Evolutionary conservation across 2,888 invertebrate genomes (phyloP).

Genomic region (Sabatieria punctata): DNA sequence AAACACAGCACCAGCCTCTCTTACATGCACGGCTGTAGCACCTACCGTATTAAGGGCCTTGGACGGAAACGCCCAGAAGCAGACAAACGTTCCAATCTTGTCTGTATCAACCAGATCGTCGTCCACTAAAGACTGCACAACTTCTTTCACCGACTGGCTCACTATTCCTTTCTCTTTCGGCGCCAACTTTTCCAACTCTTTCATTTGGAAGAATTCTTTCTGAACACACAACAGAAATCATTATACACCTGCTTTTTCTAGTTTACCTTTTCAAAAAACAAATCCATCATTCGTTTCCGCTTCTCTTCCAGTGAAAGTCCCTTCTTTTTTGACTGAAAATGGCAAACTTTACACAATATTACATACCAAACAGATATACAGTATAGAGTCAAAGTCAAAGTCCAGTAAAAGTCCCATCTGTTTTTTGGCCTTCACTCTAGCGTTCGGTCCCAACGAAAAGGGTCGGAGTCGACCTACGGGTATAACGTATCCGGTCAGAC

Average conservation of each 20-base stretch:
- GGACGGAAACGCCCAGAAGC: constrained; percentile 80
- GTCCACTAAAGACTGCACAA: constrained; percentile 61
- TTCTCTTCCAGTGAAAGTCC: constrained; percentile 71
- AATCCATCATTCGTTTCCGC: constrained; percentile 55
- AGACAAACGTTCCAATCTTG: constrained; percentile 73
- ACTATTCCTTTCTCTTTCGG: constrained; percentile 78
- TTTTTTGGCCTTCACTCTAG: no score
- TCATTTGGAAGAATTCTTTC: constrained; percentile 40
- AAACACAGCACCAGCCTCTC: no score
- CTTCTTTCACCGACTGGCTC: constrained; percentile 69
- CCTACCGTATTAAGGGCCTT: constrained; percentile 45
- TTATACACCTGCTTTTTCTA: no score
- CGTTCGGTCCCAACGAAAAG: no score
- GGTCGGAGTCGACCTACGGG: no score
- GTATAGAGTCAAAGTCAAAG: no score
- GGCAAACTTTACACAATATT: no score
- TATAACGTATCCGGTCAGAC: no score
- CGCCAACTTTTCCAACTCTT: constrained; percentile 71
- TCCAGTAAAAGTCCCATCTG: no score
- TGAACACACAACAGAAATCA: no score
- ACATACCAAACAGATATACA: no score
- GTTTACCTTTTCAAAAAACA: constrained; percentile 63
- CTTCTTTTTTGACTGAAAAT: constrained; percentile 44
- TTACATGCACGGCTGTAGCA: no score
- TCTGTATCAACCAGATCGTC: constrained; percentile 70